These are phyloP conservation scores for Liodrosophila aerea DNA, from an alignment of 2,888 invertebrate species.

Conservation along the genomic window DNA sequence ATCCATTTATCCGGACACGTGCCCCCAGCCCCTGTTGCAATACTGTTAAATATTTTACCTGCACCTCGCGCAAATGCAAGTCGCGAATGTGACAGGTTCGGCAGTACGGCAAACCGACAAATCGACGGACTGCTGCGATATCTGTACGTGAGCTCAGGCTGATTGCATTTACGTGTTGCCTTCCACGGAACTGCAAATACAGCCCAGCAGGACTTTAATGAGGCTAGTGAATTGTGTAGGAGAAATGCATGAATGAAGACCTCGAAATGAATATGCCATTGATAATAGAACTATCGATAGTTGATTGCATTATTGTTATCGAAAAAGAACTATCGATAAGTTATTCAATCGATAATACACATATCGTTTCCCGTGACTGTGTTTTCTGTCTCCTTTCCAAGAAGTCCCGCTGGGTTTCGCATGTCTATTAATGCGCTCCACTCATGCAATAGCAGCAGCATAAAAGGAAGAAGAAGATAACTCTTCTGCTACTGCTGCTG, in stretches of 20 bases:
- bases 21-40: slow-evolving; percentile 1
- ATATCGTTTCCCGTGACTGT: too few species aligned
- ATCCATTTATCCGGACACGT: background rate
- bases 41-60: slow-evolving; percentile 3
- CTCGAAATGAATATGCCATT: background rate
- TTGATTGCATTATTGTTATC: background rate
- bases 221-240: too few species aligned
- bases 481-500: too few species aligned
- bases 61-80: background rate
- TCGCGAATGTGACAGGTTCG: slow-evolving; percentile 35
- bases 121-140: slow-evolving; percentile 36
- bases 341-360: too few species aligned
- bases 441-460: too few species aligned
- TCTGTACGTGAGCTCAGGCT: slow-evolving; percentile 59
- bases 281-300: background rate
- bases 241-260: background rate
- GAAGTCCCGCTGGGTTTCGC: too few species aligned
- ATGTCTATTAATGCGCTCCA: too few species aligned
- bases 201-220: too few species aligned
- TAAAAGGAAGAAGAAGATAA: too few species aligned
- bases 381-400: too few species aligned
- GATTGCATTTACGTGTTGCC: slow-evolving; percentile 72
- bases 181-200: background rate
- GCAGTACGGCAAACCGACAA: slow-evolving; percentile 10
- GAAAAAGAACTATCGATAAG: too few species aligned